Conservation (phyloP, 30 jellyfish, hydroid and myxozoan genomes). For the Aurelia sp. region DNA sequence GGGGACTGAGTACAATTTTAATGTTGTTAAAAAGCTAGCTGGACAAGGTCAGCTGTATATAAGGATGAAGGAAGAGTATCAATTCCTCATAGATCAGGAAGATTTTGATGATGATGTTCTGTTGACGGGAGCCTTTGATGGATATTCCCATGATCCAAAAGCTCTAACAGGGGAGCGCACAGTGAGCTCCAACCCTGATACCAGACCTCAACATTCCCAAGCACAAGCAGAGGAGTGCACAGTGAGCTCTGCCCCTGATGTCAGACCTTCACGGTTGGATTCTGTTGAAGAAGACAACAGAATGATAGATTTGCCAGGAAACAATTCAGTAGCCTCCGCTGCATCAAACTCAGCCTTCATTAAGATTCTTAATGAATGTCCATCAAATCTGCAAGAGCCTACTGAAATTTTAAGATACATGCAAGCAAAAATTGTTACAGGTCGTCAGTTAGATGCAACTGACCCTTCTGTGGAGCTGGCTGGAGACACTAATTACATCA, state of each 20-base stretch:
- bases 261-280: neutral
- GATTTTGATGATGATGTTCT: constrained; percentile 26
- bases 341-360: neutral
- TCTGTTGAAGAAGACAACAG: too few species aligned
- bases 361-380: neutral
- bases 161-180: too few species aligned
- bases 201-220: too few species aligned
- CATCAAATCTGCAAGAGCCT: constrained; percentile 31
- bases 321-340: neutral
- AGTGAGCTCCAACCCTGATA: too few species aligned
- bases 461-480: constrained; percentile 18
- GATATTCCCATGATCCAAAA: neutral
- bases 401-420: constrained; percentile 30
- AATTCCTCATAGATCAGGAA: constrained; percentile 19
- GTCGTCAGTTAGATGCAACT: constrained; percentile 38
- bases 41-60: constrained; percentile 44
- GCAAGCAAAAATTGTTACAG: constrained; percentile 43
- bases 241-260: neutral
- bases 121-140: neutral
- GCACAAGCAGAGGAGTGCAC: neutral
- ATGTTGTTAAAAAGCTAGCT: constrained; percentile 28
- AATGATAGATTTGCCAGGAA: too few species aligned
- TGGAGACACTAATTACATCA: constrained; percentile 53
- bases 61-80: constrained; percentile 17
- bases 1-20: constrained; percentile 37